These are phyloP conservation scores for Phortica okadai DNA, from an alignment of 2,888 invertebrate genomes.

Conservation along the genomic window DNA sequence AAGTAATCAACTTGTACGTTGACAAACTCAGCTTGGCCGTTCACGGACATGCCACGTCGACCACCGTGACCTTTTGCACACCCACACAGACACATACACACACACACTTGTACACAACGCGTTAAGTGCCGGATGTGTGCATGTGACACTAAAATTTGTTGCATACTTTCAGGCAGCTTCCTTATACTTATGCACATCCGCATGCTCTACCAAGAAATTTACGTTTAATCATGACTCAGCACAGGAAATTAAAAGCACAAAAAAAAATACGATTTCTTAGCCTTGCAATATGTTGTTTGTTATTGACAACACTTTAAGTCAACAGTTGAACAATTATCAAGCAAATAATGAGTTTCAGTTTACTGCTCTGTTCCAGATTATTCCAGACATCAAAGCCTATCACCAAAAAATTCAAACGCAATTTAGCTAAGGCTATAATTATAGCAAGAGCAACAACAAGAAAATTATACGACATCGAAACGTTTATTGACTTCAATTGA, in stretches of 20 bases:
- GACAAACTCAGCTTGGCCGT: too few species aligned
- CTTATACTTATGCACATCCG: neutral
- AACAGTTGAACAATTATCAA: too few species aligned
- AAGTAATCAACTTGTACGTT: too few species aligned
- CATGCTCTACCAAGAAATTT: neutral
- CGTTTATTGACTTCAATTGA: conserved; percentile 7
- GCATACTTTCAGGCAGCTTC: conserved; percentile 12
- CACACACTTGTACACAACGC: neutral
- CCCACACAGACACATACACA: conserved; percentile 9
- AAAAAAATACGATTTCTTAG: too few species aligned
- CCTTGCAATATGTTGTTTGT: too few species aligned
- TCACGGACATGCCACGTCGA: neutral
- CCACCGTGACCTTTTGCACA: conserved; percentile 1
- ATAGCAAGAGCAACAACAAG: conserved; percentile 38
- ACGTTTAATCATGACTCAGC: neutral
- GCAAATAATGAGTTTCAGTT: too few species aligned
- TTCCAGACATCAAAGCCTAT: too few species aligned
- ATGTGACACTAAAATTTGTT: conserved; percentile 21
- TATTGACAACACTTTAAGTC: too few species aligned
- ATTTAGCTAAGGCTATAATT: neutral
- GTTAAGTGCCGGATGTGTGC: conserved; percentile 28
- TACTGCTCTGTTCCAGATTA: too few species aligned
- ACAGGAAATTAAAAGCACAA: conserved; percentile 9
- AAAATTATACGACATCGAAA: neutral
- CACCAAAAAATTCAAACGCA: neutral